phyloP scores from a whole-genome alignment of 2,888 invertebrate species.

The Caenorhabditis sulstoni region DNA sequence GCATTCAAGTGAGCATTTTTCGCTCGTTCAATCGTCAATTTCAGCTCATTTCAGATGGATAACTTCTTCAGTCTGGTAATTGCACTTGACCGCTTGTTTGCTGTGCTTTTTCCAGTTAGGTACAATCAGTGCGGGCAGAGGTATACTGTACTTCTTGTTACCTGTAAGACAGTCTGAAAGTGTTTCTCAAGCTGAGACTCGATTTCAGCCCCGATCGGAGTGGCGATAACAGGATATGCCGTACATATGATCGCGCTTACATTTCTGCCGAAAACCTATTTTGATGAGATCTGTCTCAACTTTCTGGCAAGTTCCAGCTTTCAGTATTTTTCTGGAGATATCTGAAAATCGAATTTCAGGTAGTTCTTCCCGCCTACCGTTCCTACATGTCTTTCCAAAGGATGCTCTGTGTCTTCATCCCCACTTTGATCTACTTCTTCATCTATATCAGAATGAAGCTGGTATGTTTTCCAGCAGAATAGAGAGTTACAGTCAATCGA shows the following conservation, averaged over 20 bases:
- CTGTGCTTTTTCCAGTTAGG: constrained; percentile 28
- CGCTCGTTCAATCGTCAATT: not conserved
- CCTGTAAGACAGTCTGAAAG: constrained; percentile 8
- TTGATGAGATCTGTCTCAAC: constrained; percentile 52
- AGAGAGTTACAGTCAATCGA: not conserved
- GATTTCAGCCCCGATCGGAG: constrained; percentile 28
- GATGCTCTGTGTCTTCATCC: constrained; percentile 51
- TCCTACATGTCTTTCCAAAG: constrained; percentile 37
- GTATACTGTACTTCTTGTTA: constrained; percentile 40
- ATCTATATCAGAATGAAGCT: constrained; percentile 48
- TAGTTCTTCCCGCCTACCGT: constrained; percentile 25
- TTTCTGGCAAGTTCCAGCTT: constrained; percentile 17
- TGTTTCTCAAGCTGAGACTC: not conserved
- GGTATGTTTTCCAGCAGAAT: constrained; percentile 21
- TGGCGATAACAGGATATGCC: constrained; percentile 15
- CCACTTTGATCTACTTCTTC: constrained; percentile 42
- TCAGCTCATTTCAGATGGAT: constrained; percentile 44
- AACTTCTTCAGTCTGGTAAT: constrained; percentile 36
- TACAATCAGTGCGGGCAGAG: constrained; percentile 33
- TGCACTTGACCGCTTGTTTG: constrained; percentile 41
- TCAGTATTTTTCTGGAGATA: too few species aligned
- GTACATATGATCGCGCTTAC: constrained; percentile 19
- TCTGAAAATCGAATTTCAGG: constrained; percentile 19
- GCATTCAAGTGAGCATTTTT: constrained; percentile 33
- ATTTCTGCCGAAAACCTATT: constrained; percentile 9